Conservation (phyloP, 2,888 invertebrate genomes). For the Microdon myrmicae region DNA sequence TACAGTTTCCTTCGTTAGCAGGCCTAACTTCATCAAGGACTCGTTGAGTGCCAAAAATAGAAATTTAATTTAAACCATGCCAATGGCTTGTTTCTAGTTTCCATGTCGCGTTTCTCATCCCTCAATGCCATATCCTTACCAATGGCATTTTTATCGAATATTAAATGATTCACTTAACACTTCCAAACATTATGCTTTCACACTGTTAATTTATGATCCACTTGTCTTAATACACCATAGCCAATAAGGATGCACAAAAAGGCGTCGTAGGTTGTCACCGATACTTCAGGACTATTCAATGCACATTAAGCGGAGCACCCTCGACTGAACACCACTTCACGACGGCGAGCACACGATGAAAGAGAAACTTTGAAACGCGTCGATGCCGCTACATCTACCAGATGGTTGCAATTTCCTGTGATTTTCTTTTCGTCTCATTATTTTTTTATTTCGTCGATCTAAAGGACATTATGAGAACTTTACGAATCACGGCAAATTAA, state of each 20-base stretch:
- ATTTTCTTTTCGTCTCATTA: conserved; percentile 10
- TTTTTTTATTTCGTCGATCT: too few relatives aligned
- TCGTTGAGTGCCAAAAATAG: conserved; percentile 38
- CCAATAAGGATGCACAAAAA: conserved; percentile 26
- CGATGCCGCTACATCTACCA: conserved; percentile 33
- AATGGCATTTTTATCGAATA: conserved; percentile 19
- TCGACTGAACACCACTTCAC: conserved; percentile 44
- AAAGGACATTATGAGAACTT: conserved; percentile 41
- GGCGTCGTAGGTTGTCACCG: conserved; percentile 36
- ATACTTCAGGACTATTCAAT: conserved; percentile 42
- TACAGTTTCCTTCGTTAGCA: conserved; percentile 7
- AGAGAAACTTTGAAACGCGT: conserved; percentile 25
- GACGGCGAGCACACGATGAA: conserved; percentile 15
- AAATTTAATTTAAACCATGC: conserved; percentile 51
- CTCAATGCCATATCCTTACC: neutral
- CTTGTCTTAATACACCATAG: conserved; percentile 26
- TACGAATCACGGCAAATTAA: conserved; percentile 24
- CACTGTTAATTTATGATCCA: conserved; percentile 46
- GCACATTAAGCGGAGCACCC: conserved; percentile 47
- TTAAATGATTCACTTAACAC: conserved; percentile 8
- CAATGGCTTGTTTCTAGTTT: conserved; percentile 31
- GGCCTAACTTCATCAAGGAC: conserved; percentile 44
- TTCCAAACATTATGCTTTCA: conserved; percentile 11
- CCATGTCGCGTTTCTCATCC: neutral
- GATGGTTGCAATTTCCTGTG: conserved; percentile 31